Base-by-base conservation (phyloP, 2,888 invertebrate genomes). In the Fragum sueziense region DNA sequence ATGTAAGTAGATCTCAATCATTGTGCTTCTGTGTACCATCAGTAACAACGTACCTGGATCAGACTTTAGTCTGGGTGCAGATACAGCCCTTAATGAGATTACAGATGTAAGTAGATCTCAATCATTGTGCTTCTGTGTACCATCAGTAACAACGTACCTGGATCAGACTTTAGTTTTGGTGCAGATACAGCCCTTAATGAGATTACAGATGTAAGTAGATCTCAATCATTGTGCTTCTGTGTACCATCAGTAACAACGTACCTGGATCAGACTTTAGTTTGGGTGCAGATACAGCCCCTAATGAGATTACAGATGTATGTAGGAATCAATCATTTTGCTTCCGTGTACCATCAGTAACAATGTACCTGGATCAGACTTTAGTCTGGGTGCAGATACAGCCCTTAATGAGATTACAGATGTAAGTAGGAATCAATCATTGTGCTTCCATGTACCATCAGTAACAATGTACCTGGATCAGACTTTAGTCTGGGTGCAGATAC, bases 31-130 rank as follows among this genome's bases (percentile, higher is more conserved):
- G 0, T 96, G 98, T 61, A 99, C 99, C 37, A 99, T 99, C 93
- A 98, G 98, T 92, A 99, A 99, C 94, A 99, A 99, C 93, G 98
- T 99, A 75, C 99, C 99, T 78, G 99, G 99, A 72, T 98, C 98
- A 0, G 98, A 99, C 93, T 98, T 99, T 94, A 98, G 98, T 2
- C 95, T 99, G 61, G 99, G 99, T 74, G 96, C 97, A 82, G 99
- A 99, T 92, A 99, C 99, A 1, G 98, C 99, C 6, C 95, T 99
- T 75, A 99, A 99, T 93, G 99, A 99, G 94, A 99, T 99, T 89
- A 98, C 99, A 0, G 97, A 98, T 93, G 95, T 61, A 61, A 61
- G 61, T 61, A 33, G 1, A 97, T 99, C 90, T 99, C 99, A 0
- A 96, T 99, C 89, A 96, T 97, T 82, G 97, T 99, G 86, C 96